phyloP scores from a whole-genome alignment of 2,113 vertebrate genomes.

The Sterna hirundo region DNA sequence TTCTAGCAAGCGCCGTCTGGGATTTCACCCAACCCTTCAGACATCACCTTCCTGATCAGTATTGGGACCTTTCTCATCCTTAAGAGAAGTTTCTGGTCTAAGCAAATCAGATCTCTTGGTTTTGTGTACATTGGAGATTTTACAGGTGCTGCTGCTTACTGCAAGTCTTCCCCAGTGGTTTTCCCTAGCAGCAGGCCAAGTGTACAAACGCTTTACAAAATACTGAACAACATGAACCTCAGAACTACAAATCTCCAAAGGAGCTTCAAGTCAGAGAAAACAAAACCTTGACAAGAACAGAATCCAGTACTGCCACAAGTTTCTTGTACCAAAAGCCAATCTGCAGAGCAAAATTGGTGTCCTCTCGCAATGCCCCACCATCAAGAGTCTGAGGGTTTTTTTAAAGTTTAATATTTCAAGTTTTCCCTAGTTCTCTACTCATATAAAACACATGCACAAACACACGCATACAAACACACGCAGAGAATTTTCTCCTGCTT shows the following conservation, averaged over 20 bases:
- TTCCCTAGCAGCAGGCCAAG: constrained; percentile 10
- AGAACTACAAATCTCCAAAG: constrained; percentile 40
- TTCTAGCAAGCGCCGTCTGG: not conserved
- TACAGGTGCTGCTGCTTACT: not conserved
- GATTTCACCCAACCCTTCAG: not conserved
- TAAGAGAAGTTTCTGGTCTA: not conserved
- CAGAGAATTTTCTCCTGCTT: not conserved
- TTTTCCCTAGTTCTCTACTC: not conserved
- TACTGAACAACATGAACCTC: not conserved
- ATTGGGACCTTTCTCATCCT: not conserved
- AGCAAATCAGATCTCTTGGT: not conserved
- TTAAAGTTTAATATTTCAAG: not conserved
- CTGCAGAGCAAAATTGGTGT: not conserved
- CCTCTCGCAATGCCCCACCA: not conserved
- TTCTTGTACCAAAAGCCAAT: not conserved
- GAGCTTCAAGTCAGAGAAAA: not conserved
- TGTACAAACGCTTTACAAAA: constrained; percentile 42
- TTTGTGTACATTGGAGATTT: not conserved
- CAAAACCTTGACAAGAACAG: constrained; percentile 3
- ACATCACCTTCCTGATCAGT: not conserved
- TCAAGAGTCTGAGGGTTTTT: not conserved
- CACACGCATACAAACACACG: not conserved
- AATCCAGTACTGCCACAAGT: not conserved
- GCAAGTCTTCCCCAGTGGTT: not conserved
- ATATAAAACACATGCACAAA: not conserved